Conservation (phyloP, 2,888 invertebrate species). For the Papilio demoleus region DNA sequence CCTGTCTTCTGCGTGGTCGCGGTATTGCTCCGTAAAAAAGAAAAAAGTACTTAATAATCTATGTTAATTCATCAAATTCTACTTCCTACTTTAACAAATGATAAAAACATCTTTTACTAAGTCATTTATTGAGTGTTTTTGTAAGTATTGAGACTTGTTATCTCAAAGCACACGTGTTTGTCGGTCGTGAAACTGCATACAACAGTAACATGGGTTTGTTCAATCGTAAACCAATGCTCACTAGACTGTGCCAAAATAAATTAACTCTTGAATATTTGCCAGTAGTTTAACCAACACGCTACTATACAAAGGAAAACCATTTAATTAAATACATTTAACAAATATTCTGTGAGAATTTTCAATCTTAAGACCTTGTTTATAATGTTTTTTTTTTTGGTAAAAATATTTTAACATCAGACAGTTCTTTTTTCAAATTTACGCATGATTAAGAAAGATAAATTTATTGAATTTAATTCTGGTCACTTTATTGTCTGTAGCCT, state of each 20-base stretch:
- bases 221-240: conserved; percentile 38
- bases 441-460: no score
- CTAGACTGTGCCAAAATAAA: conserved; percentile 40
- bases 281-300: conserved; percentile 18
- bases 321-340: background rate
- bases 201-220: conserved; percentile 30
- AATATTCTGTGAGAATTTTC: background rate
- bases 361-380: background rate
- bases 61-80: no score
- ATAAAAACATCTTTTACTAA: no score
- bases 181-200: conserved; percentile 33
- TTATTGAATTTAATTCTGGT: background rate
- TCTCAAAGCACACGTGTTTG: conserved; percentile 19
- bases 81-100: no score
- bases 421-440: no score
- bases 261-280: conserved; percentile 41
- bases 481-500: background rate
- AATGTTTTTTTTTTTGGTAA: no score
- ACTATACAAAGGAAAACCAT: background rate
- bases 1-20: no score
- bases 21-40: no score
- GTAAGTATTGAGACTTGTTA: conserved; percentile 6
- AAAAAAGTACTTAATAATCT: no score
- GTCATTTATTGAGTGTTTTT: no score
- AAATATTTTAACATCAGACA: no score